These are phyloP conservation scores for Glossophaga mutica DNA, from an alignment of 2,797 vertebrate genomes.

Conservation along the genomic window DNA sequence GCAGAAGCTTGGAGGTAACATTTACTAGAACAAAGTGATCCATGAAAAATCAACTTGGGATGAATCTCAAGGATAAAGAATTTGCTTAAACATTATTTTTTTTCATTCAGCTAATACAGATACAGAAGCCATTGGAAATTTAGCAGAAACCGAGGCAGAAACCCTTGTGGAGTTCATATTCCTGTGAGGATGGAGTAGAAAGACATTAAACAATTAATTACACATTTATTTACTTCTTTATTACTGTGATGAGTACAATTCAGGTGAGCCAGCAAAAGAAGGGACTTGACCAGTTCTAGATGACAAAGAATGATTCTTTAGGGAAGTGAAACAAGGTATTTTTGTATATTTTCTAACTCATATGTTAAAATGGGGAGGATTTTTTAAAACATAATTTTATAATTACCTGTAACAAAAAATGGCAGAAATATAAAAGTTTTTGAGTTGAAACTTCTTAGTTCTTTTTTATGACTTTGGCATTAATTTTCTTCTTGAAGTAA, in stretches of 20 bases:
- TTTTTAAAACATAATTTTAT: not conserved
- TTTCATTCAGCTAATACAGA: not conserved
- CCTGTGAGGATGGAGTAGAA: not conserved
- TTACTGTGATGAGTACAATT: not conserved
- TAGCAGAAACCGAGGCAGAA: not conserved
- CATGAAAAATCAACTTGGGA: not conserved
- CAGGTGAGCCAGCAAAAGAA: not conserved
- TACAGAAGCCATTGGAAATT: not conserved
- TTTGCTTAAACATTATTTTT: not conserved
- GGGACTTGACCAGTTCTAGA: not conserved
- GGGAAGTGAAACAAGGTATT: not conserved
- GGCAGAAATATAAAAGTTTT: not conserved
- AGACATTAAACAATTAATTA: not conserved
- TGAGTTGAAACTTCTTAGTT: slow-evolving; percentile 8
- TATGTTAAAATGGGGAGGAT: not conserved
- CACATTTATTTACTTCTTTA: not conserved
- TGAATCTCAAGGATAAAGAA: not conserved
- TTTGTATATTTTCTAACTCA: not conserved
- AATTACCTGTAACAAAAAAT: slow-evolving; percentile 49
- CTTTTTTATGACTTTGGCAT: slow-evolving; percentile 27
- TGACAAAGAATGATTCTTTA: not conserved
- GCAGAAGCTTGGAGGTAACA: not conserved
- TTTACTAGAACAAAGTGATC: not conserved
- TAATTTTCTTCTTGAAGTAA: slow-evolving; percentile 60
- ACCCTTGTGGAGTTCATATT: not conserved